phyloP scores from a whole-genome alignment of 2,888 invertebrate species.

The Drosophila borealis region DNA sequence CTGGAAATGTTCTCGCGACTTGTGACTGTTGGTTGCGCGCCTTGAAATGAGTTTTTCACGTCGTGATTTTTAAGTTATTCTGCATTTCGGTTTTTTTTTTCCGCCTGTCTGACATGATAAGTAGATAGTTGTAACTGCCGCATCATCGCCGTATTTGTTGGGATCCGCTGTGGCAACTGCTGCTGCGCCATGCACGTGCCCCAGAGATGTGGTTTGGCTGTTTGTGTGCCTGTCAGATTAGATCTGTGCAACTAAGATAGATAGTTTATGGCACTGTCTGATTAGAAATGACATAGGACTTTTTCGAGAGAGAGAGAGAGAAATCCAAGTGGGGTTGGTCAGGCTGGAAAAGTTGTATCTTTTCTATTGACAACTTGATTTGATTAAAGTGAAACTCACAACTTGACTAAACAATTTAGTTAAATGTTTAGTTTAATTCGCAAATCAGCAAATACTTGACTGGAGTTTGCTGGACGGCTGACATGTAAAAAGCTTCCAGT shows the following conservation, averaged over 20 bases:
- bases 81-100: constrained; percentile 24
- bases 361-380: constrained; percentile 9
- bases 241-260: constrained; percentile 32
- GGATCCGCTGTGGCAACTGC: too few relatives aligned
- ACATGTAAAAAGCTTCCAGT: not conserved
- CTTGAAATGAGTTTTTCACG: constrained; percentile 54
- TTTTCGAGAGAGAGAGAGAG: not conserved
- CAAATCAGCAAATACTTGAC: not conserved
- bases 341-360: not conserved
- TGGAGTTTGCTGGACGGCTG: too few relatives aligned
- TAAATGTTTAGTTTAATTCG: not conserved
- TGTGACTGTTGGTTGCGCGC: constrained; percentile 16
- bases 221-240: constrained; percentile 62
- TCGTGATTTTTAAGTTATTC: constrained; percentile 46
- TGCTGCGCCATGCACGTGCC: constrained; percentile 26
- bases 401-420: not conserved
- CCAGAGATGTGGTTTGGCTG: constrained; percentile 11
- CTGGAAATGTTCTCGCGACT: constrained; percentile 62
- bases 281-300: constrained; percentile 16
- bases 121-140: constrained; percentile 41
- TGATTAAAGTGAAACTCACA: not conserved
- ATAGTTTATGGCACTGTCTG: constrained; percentile 29
- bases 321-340: constrained; percentile 6
- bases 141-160: constrained; percentile 32
- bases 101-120: constrained; percentile 36